These are phyloP conservation scores for Carabus problematicus DNA, from an alignment of 2,888 invertebrate species.

Conservation along the genomic window DNA sequence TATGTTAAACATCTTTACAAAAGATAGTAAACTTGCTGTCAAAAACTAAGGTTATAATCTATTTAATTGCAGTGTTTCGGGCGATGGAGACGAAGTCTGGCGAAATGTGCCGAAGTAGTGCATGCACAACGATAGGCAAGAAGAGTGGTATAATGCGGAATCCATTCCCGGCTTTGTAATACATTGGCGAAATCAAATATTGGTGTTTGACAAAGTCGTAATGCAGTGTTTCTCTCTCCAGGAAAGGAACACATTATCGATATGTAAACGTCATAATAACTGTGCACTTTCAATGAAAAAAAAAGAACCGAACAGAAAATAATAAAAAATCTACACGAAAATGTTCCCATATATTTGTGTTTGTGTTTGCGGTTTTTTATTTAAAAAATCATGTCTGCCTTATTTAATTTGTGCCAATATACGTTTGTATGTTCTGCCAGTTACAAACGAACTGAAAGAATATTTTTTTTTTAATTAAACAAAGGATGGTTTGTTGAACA, in stretches of 20 bases:
- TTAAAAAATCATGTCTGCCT: neutral
- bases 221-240: conserved; percentile 33
- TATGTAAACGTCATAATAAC: conserved; percentile 37
- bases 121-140: no score
- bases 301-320: conserved; percentile 7
- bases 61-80: no score
- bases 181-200: conserved; percentile 34
- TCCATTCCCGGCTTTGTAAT: conserved; percentile 28
- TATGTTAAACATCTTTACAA: no score
- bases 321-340: neutral
- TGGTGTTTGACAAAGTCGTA: conserved; percentile 39
- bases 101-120: no score
- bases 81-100: no score
- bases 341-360: neutral
- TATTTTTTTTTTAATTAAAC: conserved; percentile 25
- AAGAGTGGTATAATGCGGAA: no score
- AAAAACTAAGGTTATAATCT: no score
- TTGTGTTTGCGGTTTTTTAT: neutral
- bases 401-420: conserved; percentile 1
- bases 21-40: no score
- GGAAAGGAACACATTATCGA: conserved; percentile 36
- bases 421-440: no score
- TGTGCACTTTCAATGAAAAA: conserved; percentile 13
- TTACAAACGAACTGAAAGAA: no score
- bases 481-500: conserved; percentile 20